phyloP scores from a whole-genome alignment of 1,140 invertebrate genomes.

The Ceratina japonica region DNA sequence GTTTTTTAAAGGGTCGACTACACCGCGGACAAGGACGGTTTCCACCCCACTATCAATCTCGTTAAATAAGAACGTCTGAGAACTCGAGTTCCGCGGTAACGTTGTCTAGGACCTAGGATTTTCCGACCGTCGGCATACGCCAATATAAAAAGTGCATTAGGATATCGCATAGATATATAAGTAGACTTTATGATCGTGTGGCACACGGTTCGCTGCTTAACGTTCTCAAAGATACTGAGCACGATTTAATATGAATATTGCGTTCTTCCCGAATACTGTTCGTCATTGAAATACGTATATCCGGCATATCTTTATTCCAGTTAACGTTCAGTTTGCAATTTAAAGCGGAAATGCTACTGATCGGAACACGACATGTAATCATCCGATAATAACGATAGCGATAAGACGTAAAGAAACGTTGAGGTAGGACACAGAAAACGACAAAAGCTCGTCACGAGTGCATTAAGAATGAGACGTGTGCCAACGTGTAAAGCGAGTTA shows the following conservation, averaged over 20 bases:
- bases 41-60: conserved; percentile 73
- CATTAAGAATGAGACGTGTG: conserved; percentile 41
- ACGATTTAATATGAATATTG: not conserved
- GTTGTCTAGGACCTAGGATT: conserved; percentile 41
- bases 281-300: not conserved
- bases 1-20: conserved; percentile 69
- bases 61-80: conserved; percentile 56
- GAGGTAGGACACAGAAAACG: not conserved
- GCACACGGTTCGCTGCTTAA: conserved; percentile 37
- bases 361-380: not conserved
- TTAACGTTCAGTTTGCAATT: not conserved
- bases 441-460: not conserved
- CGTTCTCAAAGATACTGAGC: not conserved
- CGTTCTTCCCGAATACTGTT: not conserved
- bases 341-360: not conserved
- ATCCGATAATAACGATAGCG: not conserved
- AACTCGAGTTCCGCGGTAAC: conserved; percentile 28
- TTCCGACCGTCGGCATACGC: conserved; percentile 24
- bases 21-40: conserved; percentile 75
- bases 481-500: conserved; percentile 28
- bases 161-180: conserved; percentile 23
- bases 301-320: too few species aligned
- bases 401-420: not conserved
- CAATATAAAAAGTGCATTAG: conserved; percentile 40
- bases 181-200: conserved; percentile 19